Base-by-base conservation (phyloP, 2,888 invertebrate genomes). In the Hemistola chrysoprasaria region DNA sequence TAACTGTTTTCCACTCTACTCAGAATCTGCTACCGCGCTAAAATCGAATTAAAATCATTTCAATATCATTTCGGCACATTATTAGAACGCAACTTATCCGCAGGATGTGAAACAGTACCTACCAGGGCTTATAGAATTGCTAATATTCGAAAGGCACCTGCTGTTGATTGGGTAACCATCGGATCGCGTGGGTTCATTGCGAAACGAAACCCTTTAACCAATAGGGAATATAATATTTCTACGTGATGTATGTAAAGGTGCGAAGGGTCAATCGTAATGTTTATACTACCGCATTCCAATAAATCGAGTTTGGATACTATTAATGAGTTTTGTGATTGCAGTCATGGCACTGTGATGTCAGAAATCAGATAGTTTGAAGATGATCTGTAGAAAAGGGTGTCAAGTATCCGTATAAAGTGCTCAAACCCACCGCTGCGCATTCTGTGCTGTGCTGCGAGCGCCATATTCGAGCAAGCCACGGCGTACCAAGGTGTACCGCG, bases 161-260 rank as follows among this genome's bases (percentile, higher is more conserved):
- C 47, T 30, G 27, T 44, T 11, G 41, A 42, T 53, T 47, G 50
- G 47, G 30, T 44, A 47, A 51, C 28, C 20, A 39, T 35, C 49
- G 46, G n/a, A n/a, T n/a, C n/a, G n/a, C 47, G 48, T 56, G 46
- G 54, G 58, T 43, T 33, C 46, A 38, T 28, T 10, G 11, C 10
- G 41, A 47, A 47, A 29, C 28, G 34, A 41, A 54, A 52, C 71
- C 76, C 72, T 74, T 64, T 68, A 34, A 26, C 21, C 42, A 11
- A 10, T 23, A 16, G 35, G 31, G 41, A 36, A 31, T 36, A 37
- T 22, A 22, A 24, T 24, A 21, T 30, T 31, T 20, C 31, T 36
- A 30, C 31, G 30, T 41, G 35, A 24, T 22, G 8, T 31, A n/a
- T 22, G 22, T 29, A 24, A 36, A 9, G 6, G 27, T 28, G 28